phyloP scores from a whole-genome alignment of 2,797 vertebrate species.

The Enteromius trimaculatus region DNA sequence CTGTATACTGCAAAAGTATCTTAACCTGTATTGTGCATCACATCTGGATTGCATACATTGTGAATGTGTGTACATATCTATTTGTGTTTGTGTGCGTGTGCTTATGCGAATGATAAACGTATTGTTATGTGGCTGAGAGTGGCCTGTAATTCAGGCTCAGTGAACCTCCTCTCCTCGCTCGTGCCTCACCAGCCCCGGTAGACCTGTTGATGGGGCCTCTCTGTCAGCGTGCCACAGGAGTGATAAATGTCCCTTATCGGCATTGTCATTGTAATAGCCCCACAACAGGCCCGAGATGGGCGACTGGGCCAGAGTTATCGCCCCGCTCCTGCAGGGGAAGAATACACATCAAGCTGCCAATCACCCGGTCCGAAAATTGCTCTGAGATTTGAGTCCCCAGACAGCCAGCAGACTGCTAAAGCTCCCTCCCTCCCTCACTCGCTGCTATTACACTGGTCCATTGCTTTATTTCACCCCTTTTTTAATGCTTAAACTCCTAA shows the following conservation, averaged over 20 bases:
- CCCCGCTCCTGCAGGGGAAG: slow-evolving; percentile 77
- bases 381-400: slow-evolving; percentile 89
- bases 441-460: slow-evolving; percentile 53
- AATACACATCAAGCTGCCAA: slow-evolving; percentile 87
- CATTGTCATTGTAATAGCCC: slow-evolving; percentile 86
- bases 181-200: slow-evolving; percentile 61
- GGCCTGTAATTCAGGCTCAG: slow-evolving; percentile 63
- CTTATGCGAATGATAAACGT: slow-evolving; percentile 41
- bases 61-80: slow-evolving; percentile 22
- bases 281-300: slow-evolving; percentile 77
- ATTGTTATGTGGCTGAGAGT: slow-evolving; percentile 62
- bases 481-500: slow-evolving; percentile 70
- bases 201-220: slow-evolving; percentile 81
- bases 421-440: slow-evolving; percentile 49
- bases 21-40: neutral
- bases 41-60: slow-evolving; percentile 42
- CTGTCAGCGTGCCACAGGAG: slow-evolving; percentile 76
- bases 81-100: slow-evolving; percentile 17
- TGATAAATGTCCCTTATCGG: slow-evolving; percentile 90
- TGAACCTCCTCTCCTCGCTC: slow-evolving; percentile 57
- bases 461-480: slow-evolving; percentile 60
- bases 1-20: neutral
- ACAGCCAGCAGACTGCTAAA: slow-evolving; percentile 68
- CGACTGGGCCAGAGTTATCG: slow-evolving; percentile 80
- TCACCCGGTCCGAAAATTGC: slow-evolving; percentile 85